phyloP scores from a whole-genome alignment of 2,888 invertebrate genomes.

The Neocrepidodera transversa region DNA sequence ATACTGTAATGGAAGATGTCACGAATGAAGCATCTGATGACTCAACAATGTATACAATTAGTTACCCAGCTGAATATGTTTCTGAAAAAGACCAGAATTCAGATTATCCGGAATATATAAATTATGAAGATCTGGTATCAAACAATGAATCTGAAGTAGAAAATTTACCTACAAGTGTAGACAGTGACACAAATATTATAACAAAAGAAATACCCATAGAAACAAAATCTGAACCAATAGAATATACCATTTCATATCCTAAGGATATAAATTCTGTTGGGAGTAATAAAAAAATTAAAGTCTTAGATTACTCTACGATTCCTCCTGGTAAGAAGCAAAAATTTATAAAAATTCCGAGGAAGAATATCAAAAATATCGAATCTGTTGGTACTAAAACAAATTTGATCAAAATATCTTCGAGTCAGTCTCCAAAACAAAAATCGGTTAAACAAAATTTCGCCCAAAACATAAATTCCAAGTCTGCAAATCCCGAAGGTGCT shows the following conservation, averaged over 20 bases:
- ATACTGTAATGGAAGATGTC: conserved; percentile 9
- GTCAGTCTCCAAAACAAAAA: neutral
- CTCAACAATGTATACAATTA: conserved; percentile 13
- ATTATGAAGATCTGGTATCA: neutral
- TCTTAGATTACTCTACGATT: no score
- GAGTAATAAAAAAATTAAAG: neutral
- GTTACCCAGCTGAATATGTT: conserved; percentile 19
- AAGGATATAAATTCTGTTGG: neutral
- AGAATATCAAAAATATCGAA: conserved; percentile 5
- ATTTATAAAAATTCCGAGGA: conserved; percentile 16
- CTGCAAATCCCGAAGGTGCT: conserved; percentile 8
- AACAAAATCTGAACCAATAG: neutral
- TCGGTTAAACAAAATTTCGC: neutral
- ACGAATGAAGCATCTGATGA: conserved; percentile 2
- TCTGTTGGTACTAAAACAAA: neutral
- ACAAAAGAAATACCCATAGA: conserved; percentile 7
- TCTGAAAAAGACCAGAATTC: neutral
- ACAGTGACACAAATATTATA: neutral
- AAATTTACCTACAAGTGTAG: neutral
- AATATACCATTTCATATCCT: neutral
- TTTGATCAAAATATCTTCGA: neutral
- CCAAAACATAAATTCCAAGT: neutral
- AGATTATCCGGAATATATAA: neutral
- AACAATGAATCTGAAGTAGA: neutral
- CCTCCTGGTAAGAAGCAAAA: neutral